Evolutionary conservation across 1,140 invertebrate genomes (phyloP), one percentile per base, ranked within the genome.

Genomic region (Lerema accius): DNA sequence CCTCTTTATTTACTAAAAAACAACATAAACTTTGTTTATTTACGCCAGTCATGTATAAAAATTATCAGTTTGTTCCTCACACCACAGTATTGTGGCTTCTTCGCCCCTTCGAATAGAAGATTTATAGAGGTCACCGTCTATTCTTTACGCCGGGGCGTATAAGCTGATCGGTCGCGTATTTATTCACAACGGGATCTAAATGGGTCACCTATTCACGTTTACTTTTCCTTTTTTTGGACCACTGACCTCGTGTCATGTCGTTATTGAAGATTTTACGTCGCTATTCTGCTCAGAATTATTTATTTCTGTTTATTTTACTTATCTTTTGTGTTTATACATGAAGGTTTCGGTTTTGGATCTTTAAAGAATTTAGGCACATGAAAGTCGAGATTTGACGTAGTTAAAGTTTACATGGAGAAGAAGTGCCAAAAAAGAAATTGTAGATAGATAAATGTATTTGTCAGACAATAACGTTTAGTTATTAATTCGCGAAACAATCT

Each of bases 71-170:
- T 66, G 19, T 71, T 11, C 39, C 61, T 77, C 68, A 39, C n/a
- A 13, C 59, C 56, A 46, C 16, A 51, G 43, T 28, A 59, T 73
- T 67, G 70, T 73, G 70, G 67, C 72, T 78, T 76, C 65, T 67
- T 68, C 69, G 76, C 72, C 67, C 67, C 10, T 65, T 74, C 65
- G 71, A 73, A 81, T 68, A 53, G 50, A 73, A 80, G 82, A 84
- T 84, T 84, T 82, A 84, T 82, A 66, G 80, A 68, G 80, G 80
- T 82, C 72, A 71, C 71, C 67, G 73, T 74, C 66, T 73, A 73
- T 74, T 79, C 78, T 69, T 67, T 62, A 70, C 69, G 65, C 32
- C 35, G 58, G 58, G 58, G 42, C 53, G 55, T 62, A 50, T 65
- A 55, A 60, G 53, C 55, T 77, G 70, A 78, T 78, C 70, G 68